Evolutionary conservation across 1,140 invertebrate species (phyloP).

Genomic region (Drosophila arawakana): DNA sequence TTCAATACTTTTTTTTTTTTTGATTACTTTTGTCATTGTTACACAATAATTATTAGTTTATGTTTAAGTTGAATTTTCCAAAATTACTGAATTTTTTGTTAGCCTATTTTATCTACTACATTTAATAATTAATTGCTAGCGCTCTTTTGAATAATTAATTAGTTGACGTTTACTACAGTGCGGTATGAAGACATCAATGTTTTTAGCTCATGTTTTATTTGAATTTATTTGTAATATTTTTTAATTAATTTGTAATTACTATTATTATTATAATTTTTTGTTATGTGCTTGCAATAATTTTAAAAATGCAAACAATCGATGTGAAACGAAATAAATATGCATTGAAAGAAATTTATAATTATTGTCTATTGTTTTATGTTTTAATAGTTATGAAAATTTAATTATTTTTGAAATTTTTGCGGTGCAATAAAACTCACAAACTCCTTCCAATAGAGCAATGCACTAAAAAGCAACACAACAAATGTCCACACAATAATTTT

Average conservation of each 20-base stretch:
- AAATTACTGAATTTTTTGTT: conserved; percentile 45
- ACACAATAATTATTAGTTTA: conserved; percentile 34
- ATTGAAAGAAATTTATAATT: conserved; percentile 47
- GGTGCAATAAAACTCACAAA: conserved; percentile 44
- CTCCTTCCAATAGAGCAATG: conserved; percentile 70
- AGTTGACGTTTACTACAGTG: conserved; percentile 57
- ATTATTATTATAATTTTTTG: conserved; percentile 61
- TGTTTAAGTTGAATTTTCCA: conserved; percentile 34
- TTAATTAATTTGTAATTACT: conserved; percentile 73
- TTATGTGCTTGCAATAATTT: conserved; percentile 79
- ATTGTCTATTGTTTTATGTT: conserved; percentile 33
- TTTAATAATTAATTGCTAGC: conserved; percentile 36
- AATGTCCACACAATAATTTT: conserved; percentile 14
- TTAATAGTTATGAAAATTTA: conserved; percentile 3
- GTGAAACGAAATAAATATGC: conserved; percentile 70
- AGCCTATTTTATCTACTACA: conserved; percentile 33
- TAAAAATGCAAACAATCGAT: conserved; percentile 51
- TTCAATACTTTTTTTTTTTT: conserved; percentile 26
- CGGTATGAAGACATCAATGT: conserved; percentile 68
- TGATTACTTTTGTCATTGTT: conserved; percentile 51
- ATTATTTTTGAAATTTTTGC: conserved; percentile 18
- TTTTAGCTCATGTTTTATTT: conserved; percentile 80
- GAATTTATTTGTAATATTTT: conserved; percentile 74
- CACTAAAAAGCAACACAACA: conserved; percentile 44
- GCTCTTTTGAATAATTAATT: conserved; percentile 51